phyloP scores from a whole-genome alignment of 1,140 invertebrate genomes.

The Heliconius eleuchia region DNA sequence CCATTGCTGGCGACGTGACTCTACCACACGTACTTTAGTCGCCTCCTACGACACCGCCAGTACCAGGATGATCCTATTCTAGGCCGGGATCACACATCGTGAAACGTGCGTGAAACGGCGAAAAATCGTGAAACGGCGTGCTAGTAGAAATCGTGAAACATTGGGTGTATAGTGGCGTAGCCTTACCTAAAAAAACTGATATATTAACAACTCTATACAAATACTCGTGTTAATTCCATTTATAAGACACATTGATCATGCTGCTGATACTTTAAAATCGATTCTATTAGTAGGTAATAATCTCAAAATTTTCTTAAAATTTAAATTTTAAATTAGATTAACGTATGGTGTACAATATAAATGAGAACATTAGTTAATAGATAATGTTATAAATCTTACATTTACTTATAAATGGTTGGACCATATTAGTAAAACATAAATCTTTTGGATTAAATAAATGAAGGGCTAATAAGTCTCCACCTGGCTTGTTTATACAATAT shows the following conservation, averaged over 20 bases:
- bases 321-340: neutral
- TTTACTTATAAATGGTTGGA: neutral
- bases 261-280: neutral
- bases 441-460: neutral
- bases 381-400: neutral
- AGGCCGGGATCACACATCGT: no score
- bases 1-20: no score
- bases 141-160: no score
- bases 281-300: neutral
- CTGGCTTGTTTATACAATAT: neutral
- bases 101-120: no score
- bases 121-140: no score
- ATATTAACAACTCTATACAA: constrained; percentile 14
- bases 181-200: no score
- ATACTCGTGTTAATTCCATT: neutral
- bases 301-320: neutral
- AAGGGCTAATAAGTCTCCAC: neutral
- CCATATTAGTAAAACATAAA: neutral
- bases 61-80: no score
- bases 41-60: no score
- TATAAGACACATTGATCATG: neutral
- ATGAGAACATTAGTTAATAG: constrained; percentile 3
- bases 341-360: neutral
- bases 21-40: no score
- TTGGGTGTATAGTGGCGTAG: no score